Evolutionary conservation across 2,888 invertebrate genomes (phyloP).

Genomic region (Ectropis crepuscularia): DNA sequence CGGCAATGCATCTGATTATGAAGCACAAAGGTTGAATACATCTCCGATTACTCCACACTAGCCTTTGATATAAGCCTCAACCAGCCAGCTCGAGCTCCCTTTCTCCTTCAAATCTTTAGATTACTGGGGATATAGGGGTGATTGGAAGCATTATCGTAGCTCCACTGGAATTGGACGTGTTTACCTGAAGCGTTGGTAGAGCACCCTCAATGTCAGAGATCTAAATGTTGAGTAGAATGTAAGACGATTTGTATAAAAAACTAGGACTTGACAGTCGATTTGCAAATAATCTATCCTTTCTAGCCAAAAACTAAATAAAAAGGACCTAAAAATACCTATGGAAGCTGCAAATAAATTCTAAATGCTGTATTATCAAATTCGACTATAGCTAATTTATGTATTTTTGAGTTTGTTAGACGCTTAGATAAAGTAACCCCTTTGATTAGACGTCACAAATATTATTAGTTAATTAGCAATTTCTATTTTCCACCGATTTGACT

Average conservation of each 20-base stretch:
- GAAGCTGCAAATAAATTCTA: no score
- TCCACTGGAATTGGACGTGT: slow-evolving; percentile 63
- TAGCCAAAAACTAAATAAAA: no score
- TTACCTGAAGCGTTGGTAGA: slow-evolving; percentile 71
- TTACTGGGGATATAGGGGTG: slow-evolving; percentile 66
- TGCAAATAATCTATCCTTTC: no score
- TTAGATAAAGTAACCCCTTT: no score
- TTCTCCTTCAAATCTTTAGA: slow-evolving; percentile 54
- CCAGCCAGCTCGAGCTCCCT: slow-evolving; percentile 52
- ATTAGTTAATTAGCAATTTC: no score
- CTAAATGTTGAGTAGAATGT: slow-evolving; percentile 50
- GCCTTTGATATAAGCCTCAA: slow-evolving; percentile 54
- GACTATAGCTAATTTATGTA: no score
- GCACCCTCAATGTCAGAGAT: slow-evolving; percentile 57
- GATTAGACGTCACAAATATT: no score
- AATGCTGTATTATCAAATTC: no score
- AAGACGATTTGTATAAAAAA: not conserved
- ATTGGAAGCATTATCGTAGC: slow-evolving; percentile 63
- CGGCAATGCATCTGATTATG: slow-evolving; percentile 62
- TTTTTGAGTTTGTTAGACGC: no score
- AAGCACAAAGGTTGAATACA: slow-evolving; percentile 61
- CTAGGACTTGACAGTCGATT: not conserved
- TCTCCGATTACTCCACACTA: slow-evolving; percentile 55
- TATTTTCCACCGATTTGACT: no score
- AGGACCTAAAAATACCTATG: no score